Evolutionary conservation across 37 sponge, comb jelly and placozoan genomes (phyloP).

Genomic region (Theonella swinhoei): DNA sequence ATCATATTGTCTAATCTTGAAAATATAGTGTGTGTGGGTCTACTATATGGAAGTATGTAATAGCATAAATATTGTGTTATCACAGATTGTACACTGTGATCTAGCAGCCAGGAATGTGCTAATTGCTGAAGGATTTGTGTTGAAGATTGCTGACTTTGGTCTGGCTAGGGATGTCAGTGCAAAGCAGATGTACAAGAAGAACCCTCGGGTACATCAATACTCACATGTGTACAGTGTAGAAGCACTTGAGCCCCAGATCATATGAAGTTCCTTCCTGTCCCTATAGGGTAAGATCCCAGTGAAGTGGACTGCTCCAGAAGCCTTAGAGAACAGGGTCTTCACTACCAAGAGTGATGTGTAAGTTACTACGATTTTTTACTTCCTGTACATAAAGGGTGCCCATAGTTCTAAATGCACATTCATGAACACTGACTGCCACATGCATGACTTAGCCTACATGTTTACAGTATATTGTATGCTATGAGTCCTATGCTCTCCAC

Average conservation of each 20-base stretch:
- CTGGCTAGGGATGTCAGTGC: constrained; percentile 54
- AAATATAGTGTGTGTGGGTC: no score
- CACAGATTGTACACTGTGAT: constrained; percentile 75
- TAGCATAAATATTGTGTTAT: no score
- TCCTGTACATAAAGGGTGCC: no score
- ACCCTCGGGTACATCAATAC: background rate
- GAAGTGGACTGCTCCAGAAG: constrained; percentile 80
- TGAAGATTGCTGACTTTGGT: constrained; percentile 84
- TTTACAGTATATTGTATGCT: background rate
- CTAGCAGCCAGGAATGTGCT: constrained; percentile 80
- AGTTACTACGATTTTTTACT: no score
- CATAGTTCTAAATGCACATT: no score
- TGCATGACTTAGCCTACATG: no score
- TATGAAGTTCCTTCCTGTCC: background rate
- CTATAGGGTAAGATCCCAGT: constrained; percentile 64
- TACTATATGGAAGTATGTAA: no score
- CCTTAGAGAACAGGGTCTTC: constrained; percentile 44
- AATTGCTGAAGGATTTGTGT: constrained; percentile 60
- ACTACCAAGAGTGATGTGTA: constrained; percentile 78
- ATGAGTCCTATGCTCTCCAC: background rate
- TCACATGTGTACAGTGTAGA: background rate
- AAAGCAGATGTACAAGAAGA: background rate
- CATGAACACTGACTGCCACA: no score
- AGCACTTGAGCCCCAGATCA: no score
- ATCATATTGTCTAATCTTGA: no score